Conservation (phyloP, 64 coral and sea anemone species). For the Montipora cactus region DNA sequence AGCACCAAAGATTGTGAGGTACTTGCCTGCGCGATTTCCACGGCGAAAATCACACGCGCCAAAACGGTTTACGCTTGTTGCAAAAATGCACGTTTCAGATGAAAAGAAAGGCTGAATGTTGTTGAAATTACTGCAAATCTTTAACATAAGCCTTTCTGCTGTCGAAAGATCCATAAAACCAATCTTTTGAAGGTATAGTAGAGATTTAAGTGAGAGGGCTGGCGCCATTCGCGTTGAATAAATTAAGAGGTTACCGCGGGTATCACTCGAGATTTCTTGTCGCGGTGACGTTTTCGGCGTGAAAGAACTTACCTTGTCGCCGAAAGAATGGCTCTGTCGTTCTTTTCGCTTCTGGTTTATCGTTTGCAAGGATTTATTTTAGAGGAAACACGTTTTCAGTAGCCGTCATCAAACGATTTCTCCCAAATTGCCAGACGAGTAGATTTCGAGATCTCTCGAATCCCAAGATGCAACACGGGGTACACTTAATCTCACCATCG, state of each 20-base stretch:
- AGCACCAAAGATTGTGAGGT: neutral
- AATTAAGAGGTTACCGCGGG: slow-evolving; percentile 39
- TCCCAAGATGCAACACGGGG: slow-evolving; percentile 14
- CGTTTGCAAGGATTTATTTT: neutral
- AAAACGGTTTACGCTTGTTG: slow-evolving; percentile 23
- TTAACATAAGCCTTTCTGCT: neutral
- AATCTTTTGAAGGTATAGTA: neutral
- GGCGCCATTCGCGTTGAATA: slow-evolving; percentile 61
- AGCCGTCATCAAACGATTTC: neutral
- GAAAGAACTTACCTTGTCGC: slow-evolving; percentile 19
- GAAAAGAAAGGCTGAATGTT: neutral
- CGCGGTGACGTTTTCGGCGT: slow-evolving; percentile 1
- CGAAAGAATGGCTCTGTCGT: neutral
- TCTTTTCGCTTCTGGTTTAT: neutral
- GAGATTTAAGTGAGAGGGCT: slow-evolving; percentile 21
- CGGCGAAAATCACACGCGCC: slow-evolving; percentile 21
- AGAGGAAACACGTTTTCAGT: neutral
- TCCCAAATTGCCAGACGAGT: slow-evolving; percentile 24
- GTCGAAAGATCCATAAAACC: neutral
- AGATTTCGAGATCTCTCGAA: slow-evolving; percentile 46
- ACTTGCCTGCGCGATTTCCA: neutral
- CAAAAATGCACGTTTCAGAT: neutral
- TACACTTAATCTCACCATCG: neutral
- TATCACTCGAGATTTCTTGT: slow-evolving; percentile 54
- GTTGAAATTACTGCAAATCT: neutral